These are phyloP conservation scores for Microchirus variegatus DNA, from an alignment of 2,797 vertebrate species.

Conservation along the genomic window DNA sequence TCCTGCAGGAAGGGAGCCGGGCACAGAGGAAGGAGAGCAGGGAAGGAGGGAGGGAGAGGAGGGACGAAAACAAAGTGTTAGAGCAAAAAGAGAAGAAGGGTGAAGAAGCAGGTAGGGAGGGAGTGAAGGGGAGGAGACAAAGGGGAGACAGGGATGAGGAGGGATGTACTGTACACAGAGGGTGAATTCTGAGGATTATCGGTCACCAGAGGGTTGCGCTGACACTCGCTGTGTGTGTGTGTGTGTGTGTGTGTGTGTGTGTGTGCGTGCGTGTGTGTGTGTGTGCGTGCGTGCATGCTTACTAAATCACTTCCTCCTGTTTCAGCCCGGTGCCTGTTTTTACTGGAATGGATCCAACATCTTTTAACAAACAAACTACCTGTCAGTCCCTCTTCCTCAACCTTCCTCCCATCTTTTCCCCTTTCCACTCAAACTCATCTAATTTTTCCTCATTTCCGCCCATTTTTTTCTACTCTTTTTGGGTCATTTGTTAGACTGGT, in stretches of 20 bases:
- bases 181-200: conserved; percentile 38
- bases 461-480: too few species aligned
- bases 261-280: conserved; percentile 6
- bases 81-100: conserved; percentile 13
- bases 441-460: too few species aligned
- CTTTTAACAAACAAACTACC: conserved; percentile 43
- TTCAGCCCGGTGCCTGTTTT: conserved; percentile 35
- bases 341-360: conserved; percentile 32
- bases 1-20: conserved; percentile 52
- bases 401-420: neutral
- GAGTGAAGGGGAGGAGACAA: neutral
- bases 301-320: conserved; percentile 41
- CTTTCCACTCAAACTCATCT: too few species aligned
- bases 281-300: conserved; percentile 4
- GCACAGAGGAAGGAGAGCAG: conserved; percentile 28
- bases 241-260: neutral
- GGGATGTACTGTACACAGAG: conserved; percentile 21
- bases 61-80: conserved; percentile 17
- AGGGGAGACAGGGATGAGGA: conserved; percentile 12
- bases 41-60: conserved; percentile 3
- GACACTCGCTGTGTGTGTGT: conserved; percentile 12
- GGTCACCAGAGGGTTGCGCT: conserved; percentile 31
- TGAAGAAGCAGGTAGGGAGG: neutral
- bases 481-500: too few species aligned
- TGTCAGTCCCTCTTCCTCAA: conserved; percentile 4